phyloP scores from a whole-genome alignment of 2,113 vertebrate species.

The Glareola pratincola region DNA sequence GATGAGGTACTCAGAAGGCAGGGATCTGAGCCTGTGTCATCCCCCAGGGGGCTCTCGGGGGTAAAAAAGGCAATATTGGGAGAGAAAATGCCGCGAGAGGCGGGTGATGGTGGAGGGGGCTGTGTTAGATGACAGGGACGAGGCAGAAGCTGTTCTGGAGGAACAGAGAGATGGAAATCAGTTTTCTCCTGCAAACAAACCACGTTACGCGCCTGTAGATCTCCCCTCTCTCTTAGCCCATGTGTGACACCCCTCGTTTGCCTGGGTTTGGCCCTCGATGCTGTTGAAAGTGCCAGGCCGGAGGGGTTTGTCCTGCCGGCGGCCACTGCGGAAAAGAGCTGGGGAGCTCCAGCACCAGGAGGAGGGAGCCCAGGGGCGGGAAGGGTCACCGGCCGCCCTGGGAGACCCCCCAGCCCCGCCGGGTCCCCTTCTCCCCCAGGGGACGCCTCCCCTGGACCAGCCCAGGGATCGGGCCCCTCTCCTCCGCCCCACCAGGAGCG shows the following conservation, averaged over 20 bases:
- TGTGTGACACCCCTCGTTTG: background rate
- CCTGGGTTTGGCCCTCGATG: background rate
- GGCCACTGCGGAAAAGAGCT: background rate
- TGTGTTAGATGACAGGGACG: background rate
- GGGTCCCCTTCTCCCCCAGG: background rate
- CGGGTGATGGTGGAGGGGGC: background rate
- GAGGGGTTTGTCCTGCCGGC: background rate
- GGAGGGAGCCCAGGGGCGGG: background rate
- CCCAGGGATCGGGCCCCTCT: background rate
- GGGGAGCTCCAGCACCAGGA: background rate
- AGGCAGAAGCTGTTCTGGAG: background rate
- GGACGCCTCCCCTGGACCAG: background rate
- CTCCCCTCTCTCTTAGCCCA: background rate
- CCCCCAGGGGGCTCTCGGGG: background rate
- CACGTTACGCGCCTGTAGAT: background rate
- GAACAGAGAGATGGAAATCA: background rate
- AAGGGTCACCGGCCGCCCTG: no score
- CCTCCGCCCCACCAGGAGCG: background rate
- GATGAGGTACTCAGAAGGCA: background rate
- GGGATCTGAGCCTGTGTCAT: background rate
- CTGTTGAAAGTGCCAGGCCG: background rate
- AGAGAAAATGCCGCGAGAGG: background rate
- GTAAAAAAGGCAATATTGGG: background rate
- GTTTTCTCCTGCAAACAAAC: background rate
- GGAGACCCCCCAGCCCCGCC: background rate